phyloP scores from a whole-genome alignment of 2,113 vertebrate genomes.

The Pleuronectes platessa region DNA sequence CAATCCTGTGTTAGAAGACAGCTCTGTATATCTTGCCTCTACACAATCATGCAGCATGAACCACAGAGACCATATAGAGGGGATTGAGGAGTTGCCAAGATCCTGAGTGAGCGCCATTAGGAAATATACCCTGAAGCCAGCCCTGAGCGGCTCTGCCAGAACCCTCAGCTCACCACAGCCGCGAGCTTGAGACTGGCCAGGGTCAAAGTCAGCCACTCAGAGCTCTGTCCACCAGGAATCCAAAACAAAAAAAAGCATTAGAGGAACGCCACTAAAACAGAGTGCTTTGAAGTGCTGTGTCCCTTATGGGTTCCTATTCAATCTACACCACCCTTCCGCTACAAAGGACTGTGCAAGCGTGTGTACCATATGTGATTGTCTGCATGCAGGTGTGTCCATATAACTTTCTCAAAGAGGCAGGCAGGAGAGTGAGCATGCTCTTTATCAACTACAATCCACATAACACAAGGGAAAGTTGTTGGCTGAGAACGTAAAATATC shows the following conservation, averaged over 20 bases:
- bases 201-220: slow-evolving; percentile 16
- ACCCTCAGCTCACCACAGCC: slow-evolving; percentile 20
- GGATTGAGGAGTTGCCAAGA: slow-evolving; percentile 45
- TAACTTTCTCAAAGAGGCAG: slow-evolving; percentile 41
- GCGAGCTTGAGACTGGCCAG: slow-evolving; percentile 10
- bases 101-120: slow-evolving; percentile 39
- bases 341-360: not conserved
- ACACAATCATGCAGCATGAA: slow-evolving; percentile 14
- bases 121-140: slow-evolving; percentile 48
- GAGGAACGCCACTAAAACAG: slow-evolving; percentile 33
- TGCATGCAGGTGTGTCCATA: slow-evolving; percentile 31
- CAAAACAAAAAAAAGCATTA: slow-evolving; percentile 23
- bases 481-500: slow-evolving; percentile 20
- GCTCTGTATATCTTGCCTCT: slow-evolving; percentile 14
- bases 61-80: slow-evolving; percentile 39
- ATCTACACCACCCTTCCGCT: slow-evolving; percentile 1
- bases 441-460: slow-evolving; percentile 38
- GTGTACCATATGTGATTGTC: slow-evolving; percentile 17
- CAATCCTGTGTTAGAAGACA: slow-evolving; percentile 21
- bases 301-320: slow-evolving; percentile 23
- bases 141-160: slow-evolving; percentile 13
- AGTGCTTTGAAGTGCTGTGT: slow-evolving; percentile 33
- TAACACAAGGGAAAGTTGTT: slow-evolving; percentile 3
- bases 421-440: slow-evolving; percentile 24
- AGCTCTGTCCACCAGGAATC: slow-evolving; percentile 22